A percentile compares a stretch with the other conserved stretches of the same genome.
Evolutionary conservation across 2,113 vertebrate genomes (phyloP).

Genomic region (Hiodon alosoides): DNA sequence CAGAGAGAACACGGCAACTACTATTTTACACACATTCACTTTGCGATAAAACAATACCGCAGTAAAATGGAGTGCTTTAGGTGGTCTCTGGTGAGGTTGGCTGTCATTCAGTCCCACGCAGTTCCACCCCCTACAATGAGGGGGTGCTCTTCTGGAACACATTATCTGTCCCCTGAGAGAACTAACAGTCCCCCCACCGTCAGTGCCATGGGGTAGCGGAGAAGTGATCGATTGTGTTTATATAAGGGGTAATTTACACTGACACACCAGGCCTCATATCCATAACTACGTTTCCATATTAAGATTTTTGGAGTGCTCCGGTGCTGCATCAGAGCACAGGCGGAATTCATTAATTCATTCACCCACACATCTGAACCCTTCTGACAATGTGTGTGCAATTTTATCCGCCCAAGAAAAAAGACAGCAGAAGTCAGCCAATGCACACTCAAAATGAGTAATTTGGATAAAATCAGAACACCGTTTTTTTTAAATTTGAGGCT

Average conservation of each 20-base stretch:
- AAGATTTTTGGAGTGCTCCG: slow-evolving; percentile 18
- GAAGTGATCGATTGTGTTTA: slow-evolving; percentile 24
- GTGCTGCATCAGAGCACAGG: slow-evolving; percentile 15
- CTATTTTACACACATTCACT: too few species aligned
- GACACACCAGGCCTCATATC: slow-evolving; percentile 23
- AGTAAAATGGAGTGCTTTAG: background rate
- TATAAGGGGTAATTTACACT: slow-evolving; percentile 23
- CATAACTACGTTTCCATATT: slow-evolving; percentile 18
- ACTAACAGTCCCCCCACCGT: slow-evolving; percentile 7
- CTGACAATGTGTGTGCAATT: slow-evolving; percentile 11
- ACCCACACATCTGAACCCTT: slow-evolving; percentile 16
- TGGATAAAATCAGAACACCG: background rate
- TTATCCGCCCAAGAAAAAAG: slow-evolving; percentile 7
- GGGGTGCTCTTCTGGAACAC: slow-evolving; percentile 30
- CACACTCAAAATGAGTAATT: background rate
- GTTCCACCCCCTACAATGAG: slow-evolving; percentile 24
- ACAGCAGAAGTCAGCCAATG: background rate
- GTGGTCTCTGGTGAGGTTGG: slow-evolving; percentile 9
- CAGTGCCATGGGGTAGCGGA: slow-evolving; percentile 13
- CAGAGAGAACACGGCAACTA: too few species aligned
- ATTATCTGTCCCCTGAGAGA: slow-evolving; percentile 27
- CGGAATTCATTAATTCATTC: slow-evolving; percentile 11
- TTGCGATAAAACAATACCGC: too few species aligned
- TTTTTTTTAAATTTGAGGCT: slow-evolving; percentile 4
- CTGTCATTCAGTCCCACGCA: slow-evolving; percentile 25